Evolutionary conservation across 2,797 vertebrate genomes (phyloP), one percentile per base, ranked within the genome.

Genomic region (Xenopus petersii): DNA sequence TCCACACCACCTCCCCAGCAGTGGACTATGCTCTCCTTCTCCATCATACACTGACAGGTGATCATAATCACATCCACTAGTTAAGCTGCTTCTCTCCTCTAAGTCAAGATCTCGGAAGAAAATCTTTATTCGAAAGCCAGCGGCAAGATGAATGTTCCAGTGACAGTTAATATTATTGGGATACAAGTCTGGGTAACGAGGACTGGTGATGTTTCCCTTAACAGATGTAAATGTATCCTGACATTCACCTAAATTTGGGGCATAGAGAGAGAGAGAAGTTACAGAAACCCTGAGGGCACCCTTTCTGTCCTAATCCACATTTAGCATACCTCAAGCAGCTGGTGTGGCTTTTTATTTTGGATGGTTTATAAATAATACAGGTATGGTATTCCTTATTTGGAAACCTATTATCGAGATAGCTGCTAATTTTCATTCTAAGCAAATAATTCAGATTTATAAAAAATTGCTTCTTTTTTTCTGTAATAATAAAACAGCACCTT

Each of bases 151-250:
- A 81, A 99, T 87, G 81, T 89, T 94, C 98, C 98, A 99, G 83
- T 97, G 98, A 86, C 98, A 99, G 78, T 93, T 94, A 83, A 98
- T 94, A 83, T 98, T 97, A 88, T 98, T 99, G 64, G 97, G 98
- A 86, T 98, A 98, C 89, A 94, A 93, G 80, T 62, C 85, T 63
- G 98, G 96, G 77, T 95, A 98, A 58, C 89, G 91, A 0, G 98
- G 98, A 81, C 98, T 99, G 82, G 92, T 97, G 80, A 99, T 95
- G 88, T 98, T 97, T 36, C 94, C 95, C 36, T 85, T 94, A 62
- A 96, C 65, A 0, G 85, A 49, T 0, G 91, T 92, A 70, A 96
- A 91, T 17, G 94, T 86, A 80, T 97, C 94, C 87, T 98, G 98
- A 84, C 98, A 99, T 86, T 98, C 94, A 0, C 94, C 98, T 99